Base-by-base conservation (phyloP, 2,113 vertebrate species). In the Alethe diademata region DNA sequence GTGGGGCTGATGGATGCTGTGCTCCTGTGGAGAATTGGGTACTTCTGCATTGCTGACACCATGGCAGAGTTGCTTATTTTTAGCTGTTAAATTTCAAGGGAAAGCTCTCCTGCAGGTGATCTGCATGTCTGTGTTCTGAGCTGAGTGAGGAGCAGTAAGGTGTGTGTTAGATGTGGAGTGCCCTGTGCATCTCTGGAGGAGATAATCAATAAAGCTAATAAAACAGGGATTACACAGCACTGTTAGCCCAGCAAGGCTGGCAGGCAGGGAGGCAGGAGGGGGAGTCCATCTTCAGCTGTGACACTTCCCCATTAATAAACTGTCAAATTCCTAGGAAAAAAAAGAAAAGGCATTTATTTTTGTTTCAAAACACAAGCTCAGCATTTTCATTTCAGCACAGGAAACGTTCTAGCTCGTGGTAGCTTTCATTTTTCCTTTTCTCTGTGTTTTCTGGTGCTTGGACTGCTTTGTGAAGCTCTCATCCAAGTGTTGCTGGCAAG, bases 1-100 rank as follows among this genome's bases (percentile, higher is more conserved):
- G 70, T 0, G 0, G 64, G 31, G 72, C 23, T 40, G 82, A 42
- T 0, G 0, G 64, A 36, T 23, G 74, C 87, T 17, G 71, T 13
- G 86, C 79, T 76, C 20, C 0, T 11, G 35, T 7, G 28, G 38
- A 36, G 79, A 25, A 2, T 0, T 33, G 57, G 70, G 5, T 4
- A 1, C 38, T 53, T n/a, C 17, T 35, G 56, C 38, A 25, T 6
- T 0, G 7, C 60, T 31, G 78, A 14, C 31, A n/a, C 65, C 31
- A 1, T 7, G 38, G 86, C 57, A 24, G 31, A n/a, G 35, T 5
- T 73, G 35, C 42, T 69, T 38, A 4, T 72, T 89, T 96, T 48
- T 25, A 61, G 64, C 88, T 64, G 79, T 2, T 72, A 16, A 29
- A 28, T 75, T 29, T 25, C 29, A 14, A 61, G 19, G 67, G n/a